Evolutionary conservation across 2,888 invertebrate genomes (phyloP).

Genomic region (Muschampia plurimacula): DNA sequence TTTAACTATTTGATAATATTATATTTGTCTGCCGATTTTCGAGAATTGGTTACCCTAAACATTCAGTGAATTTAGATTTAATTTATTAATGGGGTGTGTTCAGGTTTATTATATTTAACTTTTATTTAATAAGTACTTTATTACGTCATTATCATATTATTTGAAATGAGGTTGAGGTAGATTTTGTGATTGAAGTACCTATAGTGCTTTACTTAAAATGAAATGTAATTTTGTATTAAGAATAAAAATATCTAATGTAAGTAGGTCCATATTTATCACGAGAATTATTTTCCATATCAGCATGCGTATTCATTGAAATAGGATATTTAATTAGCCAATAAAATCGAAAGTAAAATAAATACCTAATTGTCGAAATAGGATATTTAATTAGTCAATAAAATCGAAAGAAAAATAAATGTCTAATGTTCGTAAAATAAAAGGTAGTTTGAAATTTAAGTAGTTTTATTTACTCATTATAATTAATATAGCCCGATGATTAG

Average conservation of each 20-base stretch:
- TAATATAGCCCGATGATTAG: too few species aligned
- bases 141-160: not conserved
- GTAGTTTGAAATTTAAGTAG: too few species aligned
- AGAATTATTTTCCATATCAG: too few species aligned
- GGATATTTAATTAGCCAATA: too few species aligned
- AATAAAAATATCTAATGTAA: not conserved
- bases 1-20: not conserved
- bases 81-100: not conserved
- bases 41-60: not conserved
- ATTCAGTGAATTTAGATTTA: not conserved
- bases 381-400: too few species aligned
- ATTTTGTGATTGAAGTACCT: not conserved
- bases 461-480: too few species aligned
- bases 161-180: not conserved
- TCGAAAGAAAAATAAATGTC: too few species aligned
- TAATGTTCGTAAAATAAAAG: too few species aligned
- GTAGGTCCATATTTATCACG: not conserved
- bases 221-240: not conserved
- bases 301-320: too few species aligned
- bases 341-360: too few species aligned
- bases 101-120: not conserved
- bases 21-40: not conserved
- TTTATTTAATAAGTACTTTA: not conserved
- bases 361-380: too few species aligned
- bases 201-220: slow-evolving; percentile 3